phyloP scores from a whole-genome alignment of 2,888 invertebrate genomes.

The Epirrita christyi region DNA sequence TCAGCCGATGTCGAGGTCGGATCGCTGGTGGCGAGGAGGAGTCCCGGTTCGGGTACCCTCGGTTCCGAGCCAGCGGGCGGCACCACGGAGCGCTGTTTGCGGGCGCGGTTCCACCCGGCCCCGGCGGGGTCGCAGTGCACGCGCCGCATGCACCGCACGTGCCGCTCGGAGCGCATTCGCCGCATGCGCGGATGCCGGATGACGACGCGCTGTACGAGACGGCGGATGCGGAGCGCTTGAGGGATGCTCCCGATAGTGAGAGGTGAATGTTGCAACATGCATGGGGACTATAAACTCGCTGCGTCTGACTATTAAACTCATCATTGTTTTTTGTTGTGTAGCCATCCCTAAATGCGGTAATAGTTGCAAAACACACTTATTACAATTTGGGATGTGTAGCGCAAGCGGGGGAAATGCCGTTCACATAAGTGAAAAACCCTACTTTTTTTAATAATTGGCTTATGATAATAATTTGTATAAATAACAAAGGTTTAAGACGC shows the following conservation, averaged over 20 bases:
- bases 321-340: no score
- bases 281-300: background rate
- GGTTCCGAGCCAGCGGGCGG: conserved; percentile 79
- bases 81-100: conserved; percentile 67
- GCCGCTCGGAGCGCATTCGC: conserved; percentile 68
- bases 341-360: no score
- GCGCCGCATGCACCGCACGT: conserved; percentile 69
- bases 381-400: no score
- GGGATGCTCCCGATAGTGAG: conserved; percentile 94
- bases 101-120: conserved; percentile 67
- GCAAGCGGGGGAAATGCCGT: no score
- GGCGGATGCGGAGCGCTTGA: conserved; percentile 88
- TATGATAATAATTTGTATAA: no score
- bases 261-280: conserved; percentile 85
- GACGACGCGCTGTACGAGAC: conserved; percentile 95
- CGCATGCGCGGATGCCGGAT: conserved; percentile 83
- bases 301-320: no score
- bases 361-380: no score
- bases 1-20: conserved; percentile 82
- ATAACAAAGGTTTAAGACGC: no score
- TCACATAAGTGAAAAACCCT: no score
- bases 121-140: conserved; percentile 65
- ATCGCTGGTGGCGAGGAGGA: conserved; percentile 85
- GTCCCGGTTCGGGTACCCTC: conserved; percentile 90
- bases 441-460: no score